Evolutionary conservation across 2,113 vertebrate genomes (phyloP), one percentile per base, ranked within the genome.

Genomic region (Catharus fuscescens): DNA sequence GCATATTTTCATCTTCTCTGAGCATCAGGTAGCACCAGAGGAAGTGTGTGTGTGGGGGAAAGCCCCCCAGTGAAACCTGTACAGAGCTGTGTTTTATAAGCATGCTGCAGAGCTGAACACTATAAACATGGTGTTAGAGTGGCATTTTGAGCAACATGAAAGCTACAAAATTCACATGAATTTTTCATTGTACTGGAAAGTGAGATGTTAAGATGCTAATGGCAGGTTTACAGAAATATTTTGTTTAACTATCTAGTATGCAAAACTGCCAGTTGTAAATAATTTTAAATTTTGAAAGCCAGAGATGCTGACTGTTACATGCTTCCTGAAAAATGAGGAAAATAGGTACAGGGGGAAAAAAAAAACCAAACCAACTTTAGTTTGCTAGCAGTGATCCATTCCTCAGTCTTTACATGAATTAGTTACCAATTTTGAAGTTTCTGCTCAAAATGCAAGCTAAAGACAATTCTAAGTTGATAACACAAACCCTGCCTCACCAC

Each of bases 141-240:
- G 77, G 85, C 65, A 40, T 90, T 87, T 90, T 80, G 80, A 92
- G 92, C 60, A 61, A 87, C 12, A 70, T 96, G 88, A 96, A 92
- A 97, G 94, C 93, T 70, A 47, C 76, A 87, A 77, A 87, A 86
- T 95, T 94, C 78, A 52, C 91, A 88, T 90, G 77, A 95, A 94
- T 96, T 96, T 88, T 93, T 96, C 92, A 96, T 96, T 92, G 94
- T 97, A 85, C 87, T 92, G 71, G 54, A 64, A 92, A 91, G 88
- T 87, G 88, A 97, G 95, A 95, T 86, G 90, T 95, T 94, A 96
- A 69, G 82, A 95, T 92, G 80, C 78, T 94, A 95, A 96, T 88
- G 85, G 87, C 66, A 79, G 87, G 92, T 92, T 96, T 95, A 87
- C 93, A 10, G 92, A 97, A 96, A 91, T 96, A 96, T 92, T 96